Conservation (phyloP, 2,113 vertebrate species). For the Gavia stellata region DNA sequence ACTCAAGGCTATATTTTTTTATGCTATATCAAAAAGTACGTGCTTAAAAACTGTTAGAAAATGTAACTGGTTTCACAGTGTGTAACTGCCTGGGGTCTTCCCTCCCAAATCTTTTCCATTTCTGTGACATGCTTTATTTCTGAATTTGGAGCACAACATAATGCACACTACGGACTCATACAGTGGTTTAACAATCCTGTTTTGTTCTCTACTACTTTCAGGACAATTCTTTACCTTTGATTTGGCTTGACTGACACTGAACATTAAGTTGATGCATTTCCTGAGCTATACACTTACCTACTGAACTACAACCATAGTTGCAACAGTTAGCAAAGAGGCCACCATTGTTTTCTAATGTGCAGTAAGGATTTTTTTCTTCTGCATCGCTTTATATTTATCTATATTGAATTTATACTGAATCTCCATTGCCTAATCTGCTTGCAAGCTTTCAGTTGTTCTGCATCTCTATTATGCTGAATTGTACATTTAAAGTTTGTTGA, state of each 20-base stretch:
- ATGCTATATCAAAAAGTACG: neutral
- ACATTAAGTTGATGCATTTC: neutral
- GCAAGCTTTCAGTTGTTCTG: neutral
- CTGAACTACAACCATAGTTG: neutral
- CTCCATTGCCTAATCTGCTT: neutral
- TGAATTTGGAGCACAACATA: neutral
- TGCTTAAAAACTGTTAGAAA: neutral
- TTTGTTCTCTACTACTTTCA: neutral
- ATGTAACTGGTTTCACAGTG: neutral
- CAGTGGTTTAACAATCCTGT: neutral
- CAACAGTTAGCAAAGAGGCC: neutral
- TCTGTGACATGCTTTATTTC: neutral
- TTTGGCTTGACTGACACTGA: neutral
- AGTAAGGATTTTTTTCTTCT: neutral
- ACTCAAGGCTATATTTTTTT: neutral
- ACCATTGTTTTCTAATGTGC: neutral
- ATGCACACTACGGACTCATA: neutral
- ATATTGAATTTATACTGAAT: neutral
- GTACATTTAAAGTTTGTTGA: neutral
- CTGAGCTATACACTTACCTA: neutral
- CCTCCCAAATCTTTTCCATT: neutral
- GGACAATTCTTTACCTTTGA: neutral
- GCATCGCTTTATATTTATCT: neutral
- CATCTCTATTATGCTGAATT: neutral
- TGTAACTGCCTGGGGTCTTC: neutral